These are phyloP conservation scores for Rhinolophus ferrumequinum DNA, from an alignment of 2,113 vertebrate species.

Conservation along the genomic window DNA sequence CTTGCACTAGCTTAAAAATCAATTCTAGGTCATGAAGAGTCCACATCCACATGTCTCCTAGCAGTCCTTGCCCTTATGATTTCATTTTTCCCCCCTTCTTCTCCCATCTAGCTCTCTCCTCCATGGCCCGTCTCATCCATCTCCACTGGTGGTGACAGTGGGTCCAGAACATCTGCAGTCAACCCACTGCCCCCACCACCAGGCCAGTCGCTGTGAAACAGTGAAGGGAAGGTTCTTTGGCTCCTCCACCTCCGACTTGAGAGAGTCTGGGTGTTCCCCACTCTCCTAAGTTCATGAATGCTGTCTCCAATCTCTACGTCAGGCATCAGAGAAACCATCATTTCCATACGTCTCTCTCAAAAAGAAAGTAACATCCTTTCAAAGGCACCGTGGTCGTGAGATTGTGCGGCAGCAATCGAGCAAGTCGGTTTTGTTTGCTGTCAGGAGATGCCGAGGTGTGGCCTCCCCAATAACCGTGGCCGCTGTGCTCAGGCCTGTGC, in stretches of 20 bases:
- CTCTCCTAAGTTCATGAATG: neutral
- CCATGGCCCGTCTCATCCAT: neutral
- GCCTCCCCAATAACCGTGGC: accelerated
- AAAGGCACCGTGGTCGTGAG: neutral
- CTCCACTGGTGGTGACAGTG: neutral
- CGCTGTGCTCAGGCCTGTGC: neutral
- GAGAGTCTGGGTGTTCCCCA: neutral
- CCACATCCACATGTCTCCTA: neutral
- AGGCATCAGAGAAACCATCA: neutral
- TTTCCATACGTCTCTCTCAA: neutral
- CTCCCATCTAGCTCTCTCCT: no score
- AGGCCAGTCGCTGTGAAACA: neutral
- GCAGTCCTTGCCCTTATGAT: neutral
- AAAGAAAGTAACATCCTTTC: neutral
- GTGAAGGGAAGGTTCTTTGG: neutral
- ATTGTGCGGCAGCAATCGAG: accelerated
- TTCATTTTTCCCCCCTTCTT: neutral
- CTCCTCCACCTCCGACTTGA: neutral
- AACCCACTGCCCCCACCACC: neutral
- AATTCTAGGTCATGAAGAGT: neutral
- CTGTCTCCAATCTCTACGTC: neutral
- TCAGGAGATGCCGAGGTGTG: neutral
- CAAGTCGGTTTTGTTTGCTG: neutral
- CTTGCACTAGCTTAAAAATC: neutral
- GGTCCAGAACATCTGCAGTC: no score